A percentile compares a stretch with the other conserved stretches of the same genome.
These are phyloP conservation scores for Tamias sibiricus DNA, from an alignment of 2,113 vertebrate genomes.

Conservation along the genomic window DNA sequence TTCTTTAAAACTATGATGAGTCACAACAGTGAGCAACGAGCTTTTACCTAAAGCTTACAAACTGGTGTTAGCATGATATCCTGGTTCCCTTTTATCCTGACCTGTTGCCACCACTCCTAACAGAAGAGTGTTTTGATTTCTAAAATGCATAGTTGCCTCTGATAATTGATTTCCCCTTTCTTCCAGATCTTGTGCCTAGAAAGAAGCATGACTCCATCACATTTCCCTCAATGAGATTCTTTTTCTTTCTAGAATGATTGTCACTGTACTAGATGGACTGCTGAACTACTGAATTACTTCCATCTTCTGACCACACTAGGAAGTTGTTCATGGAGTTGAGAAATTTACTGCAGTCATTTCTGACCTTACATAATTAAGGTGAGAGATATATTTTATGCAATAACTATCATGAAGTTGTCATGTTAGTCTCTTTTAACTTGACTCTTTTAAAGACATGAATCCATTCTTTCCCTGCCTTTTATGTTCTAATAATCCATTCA, in stretches of 20 bases:
- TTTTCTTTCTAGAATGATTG: constrained; percentile 56
- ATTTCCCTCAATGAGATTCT: not conserved
- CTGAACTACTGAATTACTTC: not conserved
- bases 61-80: not conserved
- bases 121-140: not conserved
- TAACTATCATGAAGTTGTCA: not conserved
- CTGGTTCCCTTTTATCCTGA: too few relatives aligned
- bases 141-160: not conserved
- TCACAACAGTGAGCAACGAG: not conserved
- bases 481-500: not conserved
- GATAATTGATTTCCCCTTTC: not conserved
- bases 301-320: not conserved
- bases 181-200: not conserved
- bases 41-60: not conserved
- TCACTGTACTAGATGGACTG: not conserved
- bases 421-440: constrained; percentile 49
- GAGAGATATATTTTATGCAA: not conserved
- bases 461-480: not conserved
- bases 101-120: not conserved
- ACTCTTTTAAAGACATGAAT: not conserved
- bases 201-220: not conserved
- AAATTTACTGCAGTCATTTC: constrained; percentile 41
- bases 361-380: constrained; percentile 51
- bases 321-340: constrained; percentile 32
- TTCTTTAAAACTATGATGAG: not conserved